Conservation (phyloP, 2,797 vertebrate genomes). For the Podarcis lilfordi region DNA sequence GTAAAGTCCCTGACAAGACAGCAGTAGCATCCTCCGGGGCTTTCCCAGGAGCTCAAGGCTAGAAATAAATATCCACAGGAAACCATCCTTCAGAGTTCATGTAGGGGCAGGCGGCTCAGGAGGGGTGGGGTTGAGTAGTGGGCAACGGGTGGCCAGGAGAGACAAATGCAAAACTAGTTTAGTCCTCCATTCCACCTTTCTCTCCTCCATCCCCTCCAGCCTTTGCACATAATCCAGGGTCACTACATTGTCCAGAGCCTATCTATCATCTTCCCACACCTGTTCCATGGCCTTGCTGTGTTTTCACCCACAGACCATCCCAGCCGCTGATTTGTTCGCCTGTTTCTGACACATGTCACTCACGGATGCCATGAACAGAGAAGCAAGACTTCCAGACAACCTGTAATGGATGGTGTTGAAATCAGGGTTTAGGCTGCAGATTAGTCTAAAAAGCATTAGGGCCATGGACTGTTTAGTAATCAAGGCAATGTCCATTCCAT, state of each 20-base stretch:
- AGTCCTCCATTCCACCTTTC: not conserved
- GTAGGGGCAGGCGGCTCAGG: not conserved
- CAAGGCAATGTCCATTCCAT: too few species aligned
- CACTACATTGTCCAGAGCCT: not conserved
- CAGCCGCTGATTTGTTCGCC: not conserved
- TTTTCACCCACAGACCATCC: not conserved
- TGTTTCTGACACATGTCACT: not conserved
- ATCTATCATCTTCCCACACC: not conserved
- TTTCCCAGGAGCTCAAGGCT: not conserved
- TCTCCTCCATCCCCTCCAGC: not conserved
- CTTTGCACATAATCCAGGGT: not conserved
- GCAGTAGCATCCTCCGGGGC: not conserved
- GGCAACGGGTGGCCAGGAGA: not conserved
- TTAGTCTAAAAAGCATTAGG: not conserved
- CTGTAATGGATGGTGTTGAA: not conserved
- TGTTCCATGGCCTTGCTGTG: not conserved
- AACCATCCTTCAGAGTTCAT: slow-evolving; percentile 10
- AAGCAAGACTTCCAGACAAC: not conserved
- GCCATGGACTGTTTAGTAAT: not conserved
- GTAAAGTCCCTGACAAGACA: slow-evolving; percentile 13
- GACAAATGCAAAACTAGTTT: not conserved
- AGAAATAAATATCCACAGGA: slow-evolving; percentile 32
- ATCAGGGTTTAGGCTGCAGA: not conserved
- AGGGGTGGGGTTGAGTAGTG: not conserved
- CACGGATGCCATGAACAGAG: not conserved